Conservation (phyloP, 1,140 invertebrate species). For the Drosophila rufa region DNA sequence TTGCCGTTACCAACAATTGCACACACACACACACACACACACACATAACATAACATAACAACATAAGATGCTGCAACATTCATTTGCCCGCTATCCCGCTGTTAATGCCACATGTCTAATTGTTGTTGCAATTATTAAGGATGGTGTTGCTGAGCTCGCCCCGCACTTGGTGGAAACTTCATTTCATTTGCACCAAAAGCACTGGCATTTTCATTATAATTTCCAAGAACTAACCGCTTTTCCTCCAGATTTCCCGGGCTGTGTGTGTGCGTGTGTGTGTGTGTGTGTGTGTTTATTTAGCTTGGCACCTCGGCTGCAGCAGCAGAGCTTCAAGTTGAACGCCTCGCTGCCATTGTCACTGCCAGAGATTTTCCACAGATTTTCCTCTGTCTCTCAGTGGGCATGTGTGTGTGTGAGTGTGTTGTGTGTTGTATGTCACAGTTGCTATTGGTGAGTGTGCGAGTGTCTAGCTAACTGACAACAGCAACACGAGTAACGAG, state of each 20-base stretch:
- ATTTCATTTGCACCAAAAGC: constrained; percentile 70
- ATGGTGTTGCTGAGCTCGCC: not conserved
- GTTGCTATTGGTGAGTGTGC: constrained; percentile 26
- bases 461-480: constrained; percentile 51
- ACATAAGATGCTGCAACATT: constrained; percentile 24
- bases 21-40: constrained; percentile 23
- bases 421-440: constrained; percentile 7
- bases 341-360: constrained; percentile 72
- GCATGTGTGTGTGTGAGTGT: not conserved
- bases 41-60: constrained; percentile 13
- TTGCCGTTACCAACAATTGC: constrained; percentile 32
- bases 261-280: constrained; percentile 16
- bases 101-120: not conserved
- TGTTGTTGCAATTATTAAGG: not conserved
- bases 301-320: constrained; percentile 49
- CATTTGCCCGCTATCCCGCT: not conserved
- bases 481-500: constrained; percentile 31
- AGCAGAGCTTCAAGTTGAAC: constrained; percentile 72
- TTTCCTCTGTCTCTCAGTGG: constrained; percentile 6
- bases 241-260: not conserved
- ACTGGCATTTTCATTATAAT: constrained; percentile 65
- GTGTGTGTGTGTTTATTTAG: constrained; percentile 32
- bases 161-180: constrained; percentile 53
- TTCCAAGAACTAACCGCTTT: constrained; percentile 45
- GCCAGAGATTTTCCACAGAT: constrained; percentile 48